Conservation (phyloP, 2,888 invertebrate genomes). For the Callosobruchus maculatus region DNA sequence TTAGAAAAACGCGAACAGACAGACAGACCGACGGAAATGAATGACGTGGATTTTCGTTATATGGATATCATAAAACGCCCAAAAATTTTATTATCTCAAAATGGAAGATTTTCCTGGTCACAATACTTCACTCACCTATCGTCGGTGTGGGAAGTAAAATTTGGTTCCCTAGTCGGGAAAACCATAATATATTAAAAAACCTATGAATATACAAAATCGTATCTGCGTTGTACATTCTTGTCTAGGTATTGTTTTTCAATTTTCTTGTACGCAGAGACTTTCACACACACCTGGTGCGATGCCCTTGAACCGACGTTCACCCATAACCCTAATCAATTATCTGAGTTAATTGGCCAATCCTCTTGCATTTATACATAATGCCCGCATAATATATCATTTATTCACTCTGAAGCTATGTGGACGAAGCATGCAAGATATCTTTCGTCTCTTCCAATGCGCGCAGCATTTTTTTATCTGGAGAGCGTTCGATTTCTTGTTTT, state of each 20-base stretch:
- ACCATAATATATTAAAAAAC: too few species aligned
- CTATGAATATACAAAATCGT: too few species aligned
- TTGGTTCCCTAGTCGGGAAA: too few species aligned
- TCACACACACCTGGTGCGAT: neutral
- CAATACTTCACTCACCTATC: too few species aligned
- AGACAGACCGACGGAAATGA: too few species aligned
- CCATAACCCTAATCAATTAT: neutral
- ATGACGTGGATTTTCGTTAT: too few species aligned
- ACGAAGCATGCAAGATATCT: neutral
- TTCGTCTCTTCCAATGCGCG: too few species aligned
- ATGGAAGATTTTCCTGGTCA: too few species aligned
- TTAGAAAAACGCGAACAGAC: too few species aligned
- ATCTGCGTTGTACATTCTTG: neutral
- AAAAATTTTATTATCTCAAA: too few species aligned
- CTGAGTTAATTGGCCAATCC: neutral
- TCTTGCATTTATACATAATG: neutral
- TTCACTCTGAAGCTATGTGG: neutral
- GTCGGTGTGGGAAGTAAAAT: too few species aligned
- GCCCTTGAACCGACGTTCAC: neutral
- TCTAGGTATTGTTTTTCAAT: neutral
- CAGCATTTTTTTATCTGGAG: neutral
- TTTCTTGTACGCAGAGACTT: neutral
- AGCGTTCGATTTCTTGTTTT: neutral
- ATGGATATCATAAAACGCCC: too few species aligned
- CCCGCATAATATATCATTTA: neutral